Conservation (phyloP, 2,888 invertebrate species). For the Teleiodes luculella region DNA sequence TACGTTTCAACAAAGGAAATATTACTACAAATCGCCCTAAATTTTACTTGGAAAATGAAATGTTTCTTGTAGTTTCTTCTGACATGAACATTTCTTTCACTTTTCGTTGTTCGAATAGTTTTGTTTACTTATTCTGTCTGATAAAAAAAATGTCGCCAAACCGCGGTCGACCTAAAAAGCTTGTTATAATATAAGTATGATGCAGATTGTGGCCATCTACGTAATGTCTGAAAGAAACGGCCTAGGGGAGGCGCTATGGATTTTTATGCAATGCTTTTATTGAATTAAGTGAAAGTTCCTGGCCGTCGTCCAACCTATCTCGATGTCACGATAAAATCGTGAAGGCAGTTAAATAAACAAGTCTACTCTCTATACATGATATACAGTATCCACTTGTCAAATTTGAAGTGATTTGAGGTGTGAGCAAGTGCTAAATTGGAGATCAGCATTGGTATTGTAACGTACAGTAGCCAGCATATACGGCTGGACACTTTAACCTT, state of each 20-base stretch:
- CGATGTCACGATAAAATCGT: constrained; percentile 49
- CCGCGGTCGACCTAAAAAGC: neutral
- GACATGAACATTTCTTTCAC: too few species aligned
- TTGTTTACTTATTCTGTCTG: neutral
- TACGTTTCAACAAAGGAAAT: too few species aligned
- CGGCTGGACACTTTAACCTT: too few species aligned
- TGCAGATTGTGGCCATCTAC: neutral
- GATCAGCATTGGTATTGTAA: too few species aligned
- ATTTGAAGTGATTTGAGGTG: constrained; percentile 38
- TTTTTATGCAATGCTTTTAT: constrained; percentile 45
- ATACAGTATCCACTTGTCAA: constrained; percentile 37
- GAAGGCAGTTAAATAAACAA: constrained; percentile 56
- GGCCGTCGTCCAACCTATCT: constrained; percentile 58
- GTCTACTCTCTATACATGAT: constrained; percentile 39
- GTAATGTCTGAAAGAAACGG: constrained; percentile 5
- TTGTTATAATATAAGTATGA: neutral
- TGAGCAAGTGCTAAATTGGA: too few species aligned
- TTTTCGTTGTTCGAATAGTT: too few species aligned
- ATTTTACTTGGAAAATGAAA: too few species aligned
- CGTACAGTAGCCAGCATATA: too few species aligned
- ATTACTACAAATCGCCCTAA: too few species aligned
- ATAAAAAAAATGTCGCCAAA: neutral
- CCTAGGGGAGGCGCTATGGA: constrained; percentile 23
- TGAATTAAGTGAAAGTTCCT: constrained; percentile 65
- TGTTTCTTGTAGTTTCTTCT: too few species aligned